Evolutionary conservation across 2,113 vertebrate species (phyloP), one percentile per base, ranked within the genome.

Genomic region (Ornithorhynchus anatinus): DNA sequence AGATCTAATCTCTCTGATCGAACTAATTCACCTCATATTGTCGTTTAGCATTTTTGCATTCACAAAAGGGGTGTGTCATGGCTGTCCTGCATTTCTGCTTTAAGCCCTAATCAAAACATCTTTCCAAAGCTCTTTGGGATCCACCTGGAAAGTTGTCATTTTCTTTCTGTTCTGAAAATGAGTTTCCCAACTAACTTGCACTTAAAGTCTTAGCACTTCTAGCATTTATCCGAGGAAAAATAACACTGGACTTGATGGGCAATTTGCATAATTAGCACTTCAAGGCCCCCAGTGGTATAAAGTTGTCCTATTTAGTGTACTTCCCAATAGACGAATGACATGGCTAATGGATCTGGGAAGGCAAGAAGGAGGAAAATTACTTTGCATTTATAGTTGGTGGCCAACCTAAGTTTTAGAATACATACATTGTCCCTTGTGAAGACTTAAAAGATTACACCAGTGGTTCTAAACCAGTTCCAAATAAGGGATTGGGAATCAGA

Each of bases 211-310:
- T 69, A 64, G 79, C 43, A 53, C 38, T 74, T 69, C 71, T 32
- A 37, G 6, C 63, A 74, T 80, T 75, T 79, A 77, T 84, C 76
- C 32, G 22, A 79, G 67, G 74, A 82, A 75, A 40, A 84, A 64
- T 53, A 80, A 82, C 86, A 80, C 69, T 85, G 65, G 84, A 31
- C 63, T 53, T 84, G 81, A 81, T 81, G 72, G 83, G 72, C 70
- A 84, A 86, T 92, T 80, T 87, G 83, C 71, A 35, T 92, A 87
- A 89, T 91, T 87, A 86, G 75, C 75, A 59, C 62, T 79, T 84
- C 75, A 76, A 74, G 65, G 72, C 69, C 88, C 84, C 72, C 33
- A 42, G 77, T 57, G 59, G 56, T 69, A 13, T 23, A 44, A 73
- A 75, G 64, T 19, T 69, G 13, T 67, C 17, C 32, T 37, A 80